These are phyloP conservation scores for Subacronicta megacephala DNA, from an alignment of 2,888 invertebrate species.

Conservation along the genomic window DNA sequence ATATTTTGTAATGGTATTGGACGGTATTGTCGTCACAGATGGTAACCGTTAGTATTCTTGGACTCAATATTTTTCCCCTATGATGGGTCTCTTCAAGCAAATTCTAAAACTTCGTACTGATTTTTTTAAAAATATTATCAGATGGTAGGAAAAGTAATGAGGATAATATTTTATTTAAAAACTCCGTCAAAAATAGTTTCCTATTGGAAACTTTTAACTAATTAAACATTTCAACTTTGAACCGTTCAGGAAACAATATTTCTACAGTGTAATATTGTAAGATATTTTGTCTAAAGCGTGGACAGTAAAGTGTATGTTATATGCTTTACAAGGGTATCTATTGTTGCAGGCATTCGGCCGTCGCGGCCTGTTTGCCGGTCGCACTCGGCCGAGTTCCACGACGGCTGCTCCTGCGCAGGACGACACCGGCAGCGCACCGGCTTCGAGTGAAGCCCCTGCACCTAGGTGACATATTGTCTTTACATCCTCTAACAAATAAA, in stretches of 20 bases:
- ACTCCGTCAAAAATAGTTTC: too few species aligned
- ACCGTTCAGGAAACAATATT: too few species aligned
- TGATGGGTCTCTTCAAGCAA: too few species aligned
- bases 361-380: constrained; percentile 80
- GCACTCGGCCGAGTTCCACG: constrained; percentile 77
- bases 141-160: too few species aligned
- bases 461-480: constrained; percentile 67
- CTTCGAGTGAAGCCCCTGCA: constrained; percentile 74
- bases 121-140: too few species aligned
- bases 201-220: too few species aligned
- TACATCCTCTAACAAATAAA: not conserved
- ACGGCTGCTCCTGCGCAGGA: constrained; percentile 71
- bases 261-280: not conserved
- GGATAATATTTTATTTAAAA: too few species aligned
- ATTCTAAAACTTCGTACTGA: too few species aligned
- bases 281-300: not conserved
- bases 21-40: not conserved
- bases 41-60: too few species aligned
- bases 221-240: too few species aligned
- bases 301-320: not conserved
- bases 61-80: too few species aligned
- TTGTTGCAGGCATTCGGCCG: constrained; percentile 81
- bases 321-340: constrained; percentile 14
- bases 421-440: constrained; percentile 66
- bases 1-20: too few species aligned